Evolutionary conservation across 2,888 invertebrate genomes (phyloP).

Genomic region (Hipparchia sbordonii): DNA sequence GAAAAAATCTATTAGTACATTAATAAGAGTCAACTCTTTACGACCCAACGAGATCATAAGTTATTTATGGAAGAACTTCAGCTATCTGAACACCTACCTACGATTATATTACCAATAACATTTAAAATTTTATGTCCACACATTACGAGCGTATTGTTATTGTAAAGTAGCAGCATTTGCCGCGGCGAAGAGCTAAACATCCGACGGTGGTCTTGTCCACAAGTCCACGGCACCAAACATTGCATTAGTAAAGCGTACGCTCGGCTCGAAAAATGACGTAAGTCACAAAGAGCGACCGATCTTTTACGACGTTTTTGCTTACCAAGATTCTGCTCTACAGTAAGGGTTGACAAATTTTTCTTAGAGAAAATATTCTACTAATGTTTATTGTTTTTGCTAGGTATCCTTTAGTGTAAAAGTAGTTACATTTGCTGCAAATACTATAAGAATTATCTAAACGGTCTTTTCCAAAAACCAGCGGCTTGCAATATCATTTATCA

Average conservation of each 20-base stretch:
- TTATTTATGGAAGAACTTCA: slow-evolving; percentile 4
- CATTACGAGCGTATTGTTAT: slow-evolving; percentile 62
- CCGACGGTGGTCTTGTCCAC: slow-evolving; percentile 67
- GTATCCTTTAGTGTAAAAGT: no score
- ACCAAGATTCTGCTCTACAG: not conserved
- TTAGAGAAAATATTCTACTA: no score
- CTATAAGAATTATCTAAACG: no score
- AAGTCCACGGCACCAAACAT: slow-evolving; percentile 47
- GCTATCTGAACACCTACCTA: slow-evolving; percentile 24
- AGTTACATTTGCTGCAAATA: no score
- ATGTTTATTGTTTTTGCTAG: no score
- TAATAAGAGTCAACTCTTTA: not conserved
- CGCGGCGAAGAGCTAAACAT: slow-evolving; percentile 65
- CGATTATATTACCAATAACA: slow-evolving; percentile 44
- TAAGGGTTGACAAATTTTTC: not conserved
- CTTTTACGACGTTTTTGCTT: slow-evolving; percentile 43
- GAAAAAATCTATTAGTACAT: no score
- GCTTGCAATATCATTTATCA: no score
- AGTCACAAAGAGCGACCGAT: slow-evolving; percentile 29
- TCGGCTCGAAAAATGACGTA: slow-evolving; percentile 14
- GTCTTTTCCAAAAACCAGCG: no score
- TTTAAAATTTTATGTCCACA: slow-evolving; percentile 50
- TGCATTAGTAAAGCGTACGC: slow-evolving; percentile 36
- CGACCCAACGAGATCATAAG: not conserved
- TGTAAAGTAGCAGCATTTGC: slow-evolving; percentile 51